Evolutionary conservation across 2,888 invertebrate genomes (phyloP).

Genomic region (Lordiphosa andalusiaca): DNA sequence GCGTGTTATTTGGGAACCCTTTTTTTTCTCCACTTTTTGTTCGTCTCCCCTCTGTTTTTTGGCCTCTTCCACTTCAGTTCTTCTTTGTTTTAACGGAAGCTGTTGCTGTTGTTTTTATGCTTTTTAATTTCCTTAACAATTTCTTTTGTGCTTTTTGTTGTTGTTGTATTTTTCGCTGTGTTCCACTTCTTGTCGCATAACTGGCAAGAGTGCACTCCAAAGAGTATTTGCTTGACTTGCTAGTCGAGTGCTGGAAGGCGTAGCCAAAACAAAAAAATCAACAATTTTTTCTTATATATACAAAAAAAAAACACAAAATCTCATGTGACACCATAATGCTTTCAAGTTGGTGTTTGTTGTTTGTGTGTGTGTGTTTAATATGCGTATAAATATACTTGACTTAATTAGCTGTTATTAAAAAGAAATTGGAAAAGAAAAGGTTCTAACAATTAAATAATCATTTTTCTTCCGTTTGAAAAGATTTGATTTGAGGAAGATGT

Average conservation of each 20-base stretch:
- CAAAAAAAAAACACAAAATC: slow-evolving; percentile 24
- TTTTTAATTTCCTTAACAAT: slow-evolving; percentile 74
- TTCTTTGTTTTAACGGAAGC: slow-evolving; percentile 72
- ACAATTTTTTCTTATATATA: background rate
- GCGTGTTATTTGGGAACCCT: slow-evolving; percentile 47
- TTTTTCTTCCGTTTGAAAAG: slow-evolving; percentile 42
- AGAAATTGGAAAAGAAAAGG: slow-evolving; percentile 57
- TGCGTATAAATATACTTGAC: slow-evolving; percentile 63
- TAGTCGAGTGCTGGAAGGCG: slow-evolving; percentile 18
- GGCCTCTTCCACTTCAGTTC: slow-evolving; percentile 34
- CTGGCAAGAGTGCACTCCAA: slow-evolving; percentile 58
- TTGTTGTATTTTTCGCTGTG: slow-evolving; percentile 44
- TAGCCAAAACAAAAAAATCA: slow-evolving; percentile 11
- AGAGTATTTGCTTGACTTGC: slow-evolving; percentile 60
- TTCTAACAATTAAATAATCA: slow-evolving; percentile 62
- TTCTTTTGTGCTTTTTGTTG: slow-evolving; percentile 72
- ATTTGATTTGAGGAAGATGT: slow-evolving; percentile 2
- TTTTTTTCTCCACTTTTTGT: slow-evolving; percentile 19
- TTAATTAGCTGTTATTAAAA: slow-evolving; percentile 72
- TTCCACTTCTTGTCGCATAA: slow-evolving; percentile 36
- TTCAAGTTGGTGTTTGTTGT: slow-evolving; percentile 47
- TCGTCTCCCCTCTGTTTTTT: slow-evolving; percentile 30
- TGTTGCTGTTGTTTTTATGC: slow-evolving; percentile 73
- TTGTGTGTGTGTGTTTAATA: slow-evolving; percentile 39
- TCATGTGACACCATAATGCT: slow-evolving; percentile 58